These are phyloP conservation scores for Pocota personata DNA, from an alignment of 2,888 invertebrate species.

Conservation along the genomic window DNA sequence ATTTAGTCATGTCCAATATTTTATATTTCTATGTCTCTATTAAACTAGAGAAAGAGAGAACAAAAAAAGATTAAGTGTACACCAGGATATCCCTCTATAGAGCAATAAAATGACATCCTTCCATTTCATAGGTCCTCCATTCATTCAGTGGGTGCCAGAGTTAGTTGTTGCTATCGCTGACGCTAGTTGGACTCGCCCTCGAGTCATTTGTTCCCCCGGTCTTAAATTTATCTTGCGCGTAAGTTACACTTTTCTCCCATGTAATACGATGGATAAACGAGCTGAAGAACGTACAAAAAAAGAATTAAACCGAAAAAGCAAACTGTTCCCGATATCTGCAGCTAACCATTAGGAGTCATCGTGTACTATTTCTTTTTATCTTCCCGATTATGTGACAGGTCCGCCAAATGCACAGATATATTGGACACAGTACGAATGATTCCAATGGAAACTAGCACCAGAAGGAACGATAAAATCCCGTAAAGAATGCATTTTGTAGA, in stretches of 20 bases:
- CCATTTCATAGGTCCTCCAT: constrained; percentile 34
- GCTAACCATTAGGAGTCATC: constrained; percentile 41
- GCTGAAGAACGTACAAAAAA: constrained; percentile 27
- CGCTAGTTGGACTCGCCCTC: constrained; percentile 39
- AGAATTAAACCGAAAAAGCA: constrained; percentile 28
- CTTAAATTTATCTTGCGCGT: constrained; percentile 51
- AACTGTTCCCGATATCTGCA: constrained; percentile 39
- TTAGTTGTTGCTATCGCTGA: constrained; percentile 7
- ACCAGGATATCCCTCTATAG: constrained; percentile 34
- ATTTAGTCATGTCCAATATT: constrained; percentile 54
- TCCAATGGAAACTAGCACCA: constrained; percentile 14
- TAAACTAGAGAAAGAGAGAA: background rate
- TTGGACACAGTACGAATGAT: constrained; percentile 48
- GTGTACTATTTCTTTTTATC: constrained; percentile 34
- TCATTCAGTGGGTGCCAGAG: constrained; percentile 25
- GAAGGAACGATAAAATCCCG: constrained; percentile 34
- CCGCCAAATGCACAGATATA: constrained; percentile 53
- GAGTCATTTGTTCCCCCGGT: constrained; percentile 34
- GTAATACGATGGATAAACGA: constrained; percentile 54
- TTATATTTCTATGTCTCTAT: constrained; percentile 34
- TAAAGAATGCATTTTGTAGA: constrained; percentile 48
- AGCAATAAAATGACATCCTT: constrained; percentile 56
- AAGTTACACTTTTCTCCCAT: constrained; percentile 52
- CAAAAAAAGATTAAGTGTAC: constrained; percentile 3
- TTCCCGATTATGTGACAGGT: constrained; percentile 54